Evolutionary conservation across 2,797 vertebrate genomes (phyloP).

Genomic region (Myotis vivesi): DNA sequence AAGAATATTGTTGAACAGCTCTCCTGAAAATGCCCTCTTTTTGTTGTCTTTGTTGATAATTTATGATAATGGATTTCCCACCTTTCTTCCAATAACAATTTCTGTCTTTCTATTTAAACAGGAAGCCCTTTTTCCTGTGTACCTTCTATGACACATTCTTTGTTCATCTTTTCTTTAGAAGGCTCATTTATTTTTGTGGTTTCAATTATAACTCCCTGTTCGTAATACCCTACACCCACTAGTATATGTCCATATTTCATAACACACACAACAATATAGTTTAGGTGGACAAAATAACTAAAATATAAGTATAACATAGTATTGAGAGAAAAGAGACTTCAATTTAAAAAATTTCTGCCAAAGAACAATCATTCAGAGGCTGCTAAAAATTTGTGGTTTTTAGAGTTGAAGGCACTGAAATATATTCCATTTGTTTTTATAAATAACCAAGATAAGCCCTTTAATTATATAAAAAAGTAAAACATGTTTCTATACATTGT

Average conservation of each 20-base stretch:
- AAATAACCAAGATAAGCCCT: neutral
- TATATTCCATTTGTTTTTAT: neutral
- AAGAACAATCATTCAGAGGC: neutral
- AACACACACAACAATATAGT: neutral
- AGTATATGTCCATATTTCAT: neutral
- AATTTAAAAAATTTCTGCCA: neutral
- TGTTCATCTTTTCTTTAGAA: neutral
- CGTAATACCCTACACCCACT: neutral
- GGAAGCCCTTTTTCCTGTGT: neutral
- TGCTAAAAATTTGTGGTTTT: neutral
- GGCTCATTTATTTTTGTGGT: neutral
- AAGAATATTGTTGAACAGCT: neutral
- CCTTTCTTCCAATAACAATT: neutral
- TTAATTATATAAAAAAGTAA: neutral
- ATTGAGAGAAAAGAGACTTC: neutral
- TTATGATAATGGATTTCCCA: neutral
- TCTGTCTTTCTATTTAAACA: neutral
- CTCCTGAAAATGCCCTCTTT: neutral
- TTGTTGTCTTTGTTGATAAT: neutral
- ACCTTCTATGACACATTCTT: neutral
- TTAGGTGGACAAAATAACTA: neutral
- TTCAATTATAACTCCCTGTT: neutral
- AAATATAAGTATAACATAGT: neutral
- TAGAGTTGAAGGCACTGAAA: neutral
- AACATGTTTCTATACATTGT: neutral